phyloP scores from a whole-genome alignment of 2,888 invertebrate genomes.

The Eupithecia abbreviata region DNA sequence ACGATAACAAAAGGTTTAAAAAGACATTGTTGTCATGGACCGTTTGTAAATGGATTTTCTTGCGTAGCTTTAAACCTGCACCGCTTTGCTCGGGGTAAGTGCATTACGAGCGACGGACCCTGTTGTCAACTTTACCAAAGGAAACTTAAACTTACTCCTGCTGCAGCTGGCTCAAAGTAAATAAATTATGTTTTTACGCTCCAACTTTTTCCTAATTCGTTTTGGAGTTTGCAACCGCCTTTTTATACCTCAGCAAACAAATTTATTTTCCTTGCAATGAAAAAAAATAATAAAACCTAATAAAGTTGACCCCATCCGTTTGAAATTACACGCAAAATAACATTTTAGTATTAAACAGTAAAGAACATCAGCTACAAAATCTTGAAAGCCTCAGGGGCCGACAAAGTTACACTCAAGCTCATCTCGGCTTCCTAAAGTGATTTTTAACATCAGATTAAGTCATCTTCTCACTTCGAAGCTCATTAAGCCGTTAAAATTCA shows the following conservation, averaged over 20 bases:
- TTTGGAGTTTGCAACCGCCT: slow-evolving; percentile 34
- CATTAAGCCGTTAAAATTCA: slow-evolving; percentile 53
- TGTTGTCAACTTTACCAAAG: slow-evolving; percentile 40
- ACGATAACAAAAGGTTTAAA: slow-evolving; percentile 53
- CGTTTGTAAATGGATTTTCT: slow-evolving; percentile 59
- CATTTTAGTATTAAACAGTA: slow-evolving; percentile 10
- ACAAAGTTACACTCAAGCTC: slow-evolving; percentile 19
- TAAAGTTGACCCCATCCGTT: slow-evolving; percentile 4
- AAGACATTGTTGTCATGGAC: slow-evolving; percentile 54
- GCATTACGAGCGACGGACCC: slow-evolving; percentile 41
- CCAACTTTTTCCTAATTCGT: slow-evolving; percentile 39
- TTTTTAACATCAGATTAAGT: slow-evolving; percentile 44
- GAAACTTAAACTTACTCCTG: slow-evolving; percentile 41
- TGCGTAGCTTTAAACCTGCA: slow-evolving; percentile 53
- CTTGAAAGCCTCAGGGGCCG: slow-evolving; percentile 7
- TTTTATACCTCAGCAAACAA: slow-evolving; percentile 16
- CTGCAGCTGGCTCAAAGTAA: slow-evolving; percentile 34
- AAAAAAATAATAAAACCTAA: slow-evolving; percentile 7
- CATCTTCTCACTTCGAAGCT: slow-evolving; percentile 44
- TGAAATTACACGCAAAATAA: slow-evolving; percentile 6
- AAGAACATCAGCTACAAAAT: slow-evolving; percentile 4
- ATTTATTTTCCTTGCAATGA: slow-evolving; percentile 5
- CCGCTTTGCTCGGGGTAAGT: slow-evolving; percentile 47
- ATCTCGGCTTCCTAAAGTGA: slow-evolving; percentile 32
- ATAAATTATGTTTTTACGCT: slow-evolving; percentile 40